Conservation (phyloP, 2,113 vertebrate species). For the Otocyon megalotis region DNA sequence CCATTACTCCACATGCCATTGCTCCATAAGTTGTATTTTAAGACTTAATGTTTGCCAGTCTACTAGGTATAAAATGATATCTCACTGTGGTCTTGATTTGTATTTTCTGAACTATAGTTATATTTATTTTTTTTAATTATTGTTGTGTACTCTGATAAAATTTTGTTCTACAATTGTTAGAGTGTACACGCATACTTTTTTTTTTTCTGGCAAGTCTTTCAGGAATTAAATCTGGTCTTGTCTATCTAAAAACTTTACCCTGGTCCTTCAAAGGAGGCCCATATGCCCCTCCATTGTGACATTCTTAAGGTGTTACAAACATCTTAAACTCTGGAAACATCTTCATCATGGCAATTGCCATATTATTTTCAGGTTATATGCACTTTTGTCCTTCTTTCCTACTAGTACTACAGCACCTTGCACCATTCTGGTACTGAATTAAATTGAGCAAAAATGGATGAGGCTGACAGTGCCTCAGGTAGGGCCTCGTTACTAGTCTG, state of each 20-base stretch:
- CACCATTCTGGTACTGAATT: neutral
- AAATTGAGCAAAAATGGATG: neutral
- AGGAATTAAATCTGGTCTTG: neutral
- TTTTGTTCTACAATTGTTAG: neutral
- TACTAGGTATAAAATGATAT: neutral
- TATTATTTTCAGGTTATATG: neutral
- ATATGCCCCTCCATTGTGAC: neutral
- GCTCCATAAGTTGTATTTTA: neutral
- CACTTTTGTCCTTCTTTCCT: neutral
- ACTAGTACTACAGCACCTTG: neutral
- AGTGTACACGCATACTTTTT: neutral
- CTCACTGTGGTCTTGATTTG: neutral
- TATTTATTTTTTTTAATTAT: neutral
- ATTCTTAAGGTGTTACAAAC: neutral
- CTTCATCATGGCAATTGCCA: neutral
- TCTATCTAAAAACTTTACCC: neutral
- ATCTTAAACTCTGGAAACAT: neutral
- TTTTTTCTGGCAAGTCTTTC: neutral
- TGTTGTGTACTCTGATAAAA: neutral
- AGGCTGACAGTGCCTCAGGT: neutral
- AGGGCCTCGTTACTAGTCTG: neutral
- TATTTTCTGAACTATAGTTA: constrained; percentile 28
- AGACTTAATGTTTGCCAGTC: neutral
- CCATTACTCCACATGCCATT: neutral
- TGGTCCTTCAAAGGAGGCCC: neutral